phyloP scores from a whole-genome alignment of 2,113 vertebrate genomes.

The Actenoides lindsayi region DNA sequence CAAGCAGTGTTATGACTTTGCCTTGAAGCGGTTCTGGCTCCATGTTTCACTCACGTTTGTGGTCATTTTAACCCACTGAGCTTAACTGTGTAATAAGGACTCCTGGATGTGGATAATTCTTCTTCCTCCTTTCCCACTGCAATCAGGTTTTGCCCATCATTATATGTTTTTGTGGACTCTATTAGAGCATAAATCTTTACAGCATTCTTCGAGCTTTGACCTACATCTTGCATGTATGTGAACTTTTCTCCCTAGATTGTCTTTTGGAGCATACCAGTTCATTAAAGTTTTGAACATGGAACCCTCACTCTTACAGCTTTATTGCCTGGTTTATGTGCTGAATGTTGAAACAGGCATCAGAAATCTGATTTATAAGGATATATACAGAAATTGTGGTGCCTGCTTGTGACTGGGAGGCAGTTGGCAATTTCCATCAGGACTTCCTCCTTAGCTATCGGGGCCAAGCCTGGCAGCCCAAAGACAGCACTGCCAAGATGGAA shows the following conservation, averaged over 20 bases:
- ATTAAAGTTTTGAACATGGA: conserved; percentile 42
- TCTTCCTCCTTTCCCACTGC: not conserved
- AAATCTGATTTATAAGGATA: conserved; percentile 29
- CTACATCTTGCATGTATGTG: not conserved
- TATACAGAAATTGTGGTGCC: conserved; percentile 5
- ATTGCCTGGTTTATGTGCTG: not conserved
- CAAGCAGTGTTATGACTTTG: not conserved
- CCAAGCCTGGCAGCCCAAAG: not conserved
- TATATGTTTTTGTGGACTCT: not conserved
- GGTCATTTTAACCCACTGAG: not conserved
- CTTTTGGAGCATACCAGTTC: not conserved
- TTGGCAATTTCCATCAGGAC: not conserved
- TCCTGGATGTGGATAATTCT: not conserved
- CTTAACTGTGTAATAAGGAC: not conserved
- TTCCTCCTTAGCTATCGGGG: not conserved
- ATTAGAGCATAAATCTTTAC: conserved; percentile 26
- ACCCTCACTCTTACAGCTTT: conserved; percentile 38
- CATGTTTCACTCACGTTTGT: not conserved
- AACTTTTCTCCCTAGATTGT: conserved; percentile 10
- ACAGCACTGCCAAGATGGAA: not conserved
- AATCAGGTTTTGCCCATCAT: conserved; percentile 29
- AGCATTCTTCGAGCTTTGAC: conserved; percentile 31
- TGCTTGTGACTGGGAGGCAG: not conserved
- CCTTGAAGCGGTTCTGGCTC: not conserved
- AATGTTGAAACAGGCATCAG: conserved; percentile 5